Evolutionary conservation across 2,888 invertebrate species (phyloP).

Genomic region (Oithona nana): DNA sequence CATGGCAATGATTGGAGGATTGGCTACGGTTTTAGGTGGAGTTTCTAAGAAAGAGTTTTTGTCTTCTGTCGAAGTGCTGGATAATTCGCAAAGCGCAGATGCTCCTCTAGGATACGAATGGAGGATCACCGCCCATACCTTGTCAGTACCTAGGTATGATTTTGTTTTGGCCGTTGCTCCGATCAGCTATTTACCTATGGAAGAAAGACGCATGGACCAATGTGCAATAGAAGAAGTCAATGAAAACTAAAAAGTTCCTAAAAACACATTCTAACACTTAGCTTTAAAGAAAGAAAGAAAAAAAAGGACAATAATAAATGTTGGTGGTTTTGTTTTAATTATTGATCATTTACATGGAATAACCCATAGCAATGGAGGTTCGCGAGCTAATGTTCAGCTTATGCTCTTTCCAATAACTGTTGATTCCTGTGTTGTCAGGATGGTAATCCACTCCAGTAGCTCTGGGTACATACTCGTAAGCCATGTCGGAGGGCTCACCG

Average conservation of each 20-base stretch:
- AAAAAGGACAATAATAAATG: too few species aligned
- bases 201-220: not conserved
- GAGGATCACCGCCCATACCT: not conserved
- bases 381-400: too few species aligned
- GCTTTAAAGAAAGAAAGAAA: too few species aligned
- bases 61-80: slow-evolving; percentile 8
- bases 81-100: slow-evolving; percentile 1
- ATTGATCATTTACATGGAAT: too few species aligned
- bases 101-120: not conserved
- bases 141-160: slow-evolving; percentile 7
- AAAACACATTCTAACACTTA: too few species aligned
- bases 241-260: not conserved
- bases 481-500: too few species aligned
- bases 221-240: not conserved
- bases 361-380: too few species aligned
- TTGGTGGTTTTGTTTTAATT: too few species aligned
- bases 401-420: too few species aligned
- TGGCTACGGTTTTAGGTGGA: slow-evolving; percentile 7
- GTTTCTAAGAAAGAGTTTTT: slow-evolving; percentile 6
- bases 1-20: slow-evolving; percentile 12
- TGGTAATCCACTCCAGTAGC: too few species aligned
- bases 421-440: too few species aligned
- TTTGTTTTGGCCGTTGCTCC: slow-evolving; percentile 3
- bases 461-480: too few species aligned
- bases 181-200: not conserved